These are phyloP conservation scores for Malurus cyaneus DNA, from an alignment of 2,113 vertebrate genomes.

Conservation along the genomic window DNA sequence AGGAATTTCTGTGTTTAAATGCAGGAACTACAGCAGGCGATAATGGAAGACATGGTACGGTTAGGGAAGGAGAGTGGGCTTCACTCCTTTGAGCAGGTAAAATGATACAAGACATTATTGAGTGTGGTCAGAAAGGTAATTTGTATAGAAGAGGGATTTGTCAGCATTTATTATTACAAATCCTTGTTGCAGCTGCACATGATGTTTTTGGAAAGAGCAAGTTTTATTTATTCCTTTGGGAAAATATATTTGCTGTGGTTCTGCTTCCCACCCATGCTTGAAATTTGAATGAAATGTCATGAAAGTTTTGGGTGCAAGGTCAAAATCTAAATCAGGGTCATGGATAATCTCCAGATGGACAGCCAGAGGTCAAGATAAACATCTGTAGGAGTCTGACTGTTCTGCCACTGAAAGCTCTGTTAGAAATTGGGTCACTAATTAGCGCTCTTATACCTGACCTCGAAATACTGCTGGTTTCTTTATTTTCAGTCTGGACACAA, in stretches of 20 bases:
- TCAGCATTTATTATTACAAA: neutral
- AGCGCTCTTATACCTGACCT: neutral
- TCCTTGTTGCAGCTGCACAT: neutral
- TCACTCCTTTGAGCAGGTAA: constrained; percentile 97
- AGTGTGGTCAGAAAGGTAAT: neutral
- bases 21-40: constrained; percentile 87
- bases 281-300: neutral
- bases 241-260: neutral
- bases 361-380: neutral
- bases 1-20: constrained; percentile 20
- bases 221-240: neutral
- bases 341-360: neutral
- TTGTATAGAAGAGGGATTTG: neutral
- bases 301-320: neutral
- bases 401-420: neutral
- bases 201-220: neutral
- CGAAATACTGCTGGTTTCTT: constrained; percentile 1
- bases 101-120: neutral
- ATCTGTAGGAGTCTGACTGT: neutral
- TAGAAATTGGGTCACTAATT: constrained; percentile 29
- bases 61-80: constrained; percentile 93
- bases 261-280: neutral
- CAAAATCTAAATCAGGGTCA: neutral
- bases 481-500: neutral
- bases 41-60: constrained; percentile 92